Evolutionary conservation across 2,888 invertebrate species (phyloP), one percentile per base, ranked within the genome.

Genomic region (Cephonodes hylas): DNA sequence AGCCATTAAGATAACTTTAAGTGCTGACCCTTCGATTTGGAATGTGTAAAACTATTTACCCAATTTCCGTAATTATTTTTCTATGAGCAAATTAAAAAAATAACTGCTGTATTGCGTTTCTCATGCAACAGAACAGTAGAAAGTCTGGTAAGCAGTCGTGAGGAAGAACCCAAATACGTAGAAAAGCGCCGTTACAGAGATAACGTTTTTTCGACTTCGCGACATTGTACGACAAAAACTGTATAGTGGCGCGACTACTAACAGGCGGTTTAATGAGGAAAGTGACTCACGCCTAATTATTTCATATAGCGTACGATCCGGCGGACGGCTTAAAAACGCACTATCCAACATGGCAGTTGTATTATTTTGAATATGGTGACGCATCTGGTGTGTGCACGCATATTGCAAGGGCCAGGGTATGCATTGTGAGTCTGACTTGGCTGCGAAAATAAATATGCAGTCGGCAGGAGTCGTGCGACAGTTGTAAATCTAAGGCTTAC

Each of bases 251-350:
- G 63, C 56, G 42, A 53, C 63, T 44, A 62, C 31, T 61, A 60
- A 63, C 60, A 38, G 64, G 62, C 46, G 64, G 64, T 64, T 65
- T 70, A 68, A 73, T 70, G 66, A 60, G 68, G 66, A 68, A 66
- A 72, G 64, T 66, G 70, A 72, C 53, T 71, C 68, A 65, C 25
- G 13, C 23, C 45, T 45, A 46, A 46, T 46, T 38, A 25, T 58
- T 61, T 58, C 58, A 61, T 45, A 46, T 58, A 23, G 31, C 38
- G 18, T 34, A 58, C 58, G 42, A 38, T 46, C n/a, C 45, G 27
- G 8, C 38, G 60, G 27, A 23, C 58, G 31, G 46, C 7, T 53
- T 48, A 48, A 48, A 53, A 27, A 53, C 31, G 18, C 53, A 18
- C 53, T 31, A n/a, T n/a, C 23, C 31, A 15, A 18, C 27, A 53